Evolutionary conservation across 2,113 vertebrate genomes (phyloP).

Genomic region (Tragelaphus buxtoni): DNA sequence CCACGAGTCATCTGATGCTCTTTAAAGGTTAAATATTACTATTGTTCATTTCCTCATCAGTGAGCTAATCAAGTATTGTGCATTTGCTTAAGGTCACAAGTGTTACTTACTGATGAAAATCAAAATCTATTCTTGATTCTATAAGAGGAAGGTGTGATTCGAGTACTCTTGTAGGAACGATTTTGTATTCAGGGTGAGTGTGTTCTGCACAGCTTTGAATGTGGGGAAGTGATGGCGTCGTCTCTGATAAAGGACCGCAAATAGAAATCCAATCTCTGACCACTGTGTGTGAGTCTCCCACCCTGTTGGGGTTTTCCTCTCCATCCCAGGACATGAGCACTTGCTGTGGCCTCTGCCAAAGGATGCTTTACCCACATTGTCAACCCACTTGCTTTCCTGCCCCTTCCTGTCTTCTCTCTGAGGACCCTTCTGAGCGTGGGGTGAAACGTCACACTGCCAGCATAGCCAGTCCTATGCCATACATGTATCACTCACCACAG

Average conservation of each 20-base stretch:
- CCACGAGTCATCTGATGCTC: conserved; percentile 19
- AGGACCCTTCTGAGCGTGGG: background rate
- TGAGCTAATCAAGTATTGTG: conserved; percentile 51
- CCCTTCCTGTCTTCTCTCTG: background rate
- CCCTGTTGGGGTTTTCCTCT: background rate
- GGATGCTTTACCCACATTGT: background rate
- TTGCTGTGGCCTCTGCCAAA: background rate
- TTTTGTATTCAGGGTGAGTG: background rate
- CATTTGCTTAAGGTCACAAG: conserved; percentile 23
- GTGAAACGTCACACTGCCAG: background rate
- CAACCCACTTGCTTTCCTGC: background rate
- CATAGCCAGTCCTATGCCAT: fast-evolving
- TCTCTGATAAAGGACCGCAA: background rate
- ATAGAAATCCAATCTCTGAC: fast-evolving
- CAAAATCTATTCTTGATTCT: background rate
- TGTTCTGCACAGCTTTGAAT: too few relatives aligned
- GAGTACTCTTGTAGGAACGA: fast-evolving
- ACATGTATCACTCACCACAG: fast-evolving
- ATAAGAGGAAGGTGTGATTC: fast-evolving
- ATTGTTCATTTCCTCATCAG: conserved; percentile 67
- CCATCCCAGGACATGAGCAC: background rate
- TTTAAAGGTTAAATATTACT: conserved; percentile 70
- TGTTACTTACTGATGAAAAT: background rate
- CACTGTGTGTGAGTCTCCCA: fast-evolving
- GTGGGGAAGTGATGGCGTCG: background rate